phyloP scores from a whole-genome alignment of 2,888 invertebrate genomes.

The Eupithecia tripunctaria region DNA sequence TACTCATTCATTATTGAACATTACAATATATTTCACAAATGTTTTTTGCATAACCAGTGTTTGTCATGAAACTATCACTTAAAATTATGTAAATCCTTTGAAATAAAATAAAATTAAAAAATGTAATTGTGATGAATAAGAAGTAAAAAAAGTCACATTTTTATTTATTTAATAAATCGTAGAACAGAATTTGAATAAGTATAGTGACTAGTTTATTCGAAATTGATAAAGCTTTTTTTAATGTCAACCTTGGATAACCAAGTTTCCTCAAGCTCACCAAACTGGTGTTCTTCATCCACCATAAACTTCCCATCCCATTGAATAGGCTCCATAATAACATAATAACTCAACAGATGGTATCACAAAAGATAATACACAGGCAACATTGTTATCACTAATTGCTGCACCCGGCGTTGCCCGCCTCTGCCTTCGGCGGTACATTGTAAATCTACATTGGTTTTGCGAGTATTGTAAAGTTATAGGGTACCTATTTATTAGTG shows the following conservation, averaged over 20 bases:
- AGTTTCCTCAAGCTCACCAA: not conserved
- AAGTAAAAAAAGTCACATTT: too few relatives aligned
- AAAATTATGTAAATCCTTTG: too few relatives aligned
- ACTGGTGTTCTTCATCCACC: slow-evolving; percentile 28
- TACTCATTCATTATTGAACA: too few relatives aligned
- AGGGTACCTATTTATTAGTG: not conserved
- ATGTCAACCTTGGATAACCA: not conserved
- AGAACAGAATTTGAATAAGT: too few relatives aligned
- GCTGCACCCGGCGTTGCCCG: slow-evolving; percentile 68
- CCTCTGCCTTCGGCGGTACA: slow-evolving; percentile 56
- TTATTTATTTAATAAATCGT: too few relatives aligned
- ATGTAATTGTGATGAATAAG: too few relatives aligned
- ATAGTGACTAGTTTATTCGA: too few relatives aligned
- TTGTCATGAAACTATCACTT: too few relatives aligned
- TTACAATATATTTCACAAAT: too few relatives aligned
- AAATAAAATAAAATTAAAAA: too few relatives aligned
- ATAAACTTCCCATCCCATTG: slow-evolving; percentile 32
- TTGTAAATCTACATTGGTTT: slow-evolving; percentile 58
- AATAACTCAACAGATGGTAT: slow-evolving; percentile 58
- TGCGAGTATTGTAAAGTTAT: slow-evolving; percentile 29
- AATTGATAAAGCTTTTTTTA: not conserved
- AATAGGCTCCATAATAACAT: slow-evolving; percentile 42
- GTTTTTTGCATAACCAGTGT: too few relatives aligned
- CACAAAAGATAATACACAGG: slow-evolving; percentile 63
- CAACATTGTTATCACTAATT: slow-evolving; percentile 72